These are phyloP conservation scores for Sternarchorhynchus goeldii DNA, from an alignment of 2,797 vertebrate genomes.

Conservation along the genomic window DNA sequence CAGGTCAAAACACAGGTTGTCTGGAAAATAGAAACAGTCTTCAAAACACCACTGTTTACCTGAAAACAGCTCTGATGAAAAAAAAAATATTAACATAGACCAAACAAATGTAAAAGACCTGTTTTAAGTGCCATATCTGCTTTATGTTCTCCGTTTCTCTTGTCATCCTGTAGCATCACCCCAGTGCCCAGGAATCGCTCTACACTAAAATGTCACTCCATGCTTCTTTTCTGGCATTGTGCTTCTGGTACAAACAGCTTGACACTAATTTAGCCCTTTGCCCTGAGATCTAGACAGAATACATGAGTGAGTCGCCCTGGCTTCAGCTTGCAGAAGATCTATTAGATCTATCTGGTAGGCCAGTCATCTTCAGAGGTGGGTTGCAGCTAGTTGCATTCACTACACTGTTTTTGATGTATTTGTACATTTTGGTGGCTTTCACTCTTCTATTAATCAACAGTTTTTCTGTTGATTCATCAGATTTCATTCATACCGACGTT, in stretches of 20 bases:
- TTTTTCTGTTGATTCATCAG: too few relatives aligned
- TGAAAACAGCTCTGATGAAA: neutral
- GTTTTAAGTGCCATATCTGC: neutral
- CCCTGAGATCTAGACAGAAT: slow-evolving; percentile 16
- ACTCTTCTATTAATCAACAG: too few relatives aligned
- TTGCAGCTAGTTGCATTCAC: too few relatives aligned
- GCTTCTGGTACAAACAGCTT: slow-evolving; percentile 17
- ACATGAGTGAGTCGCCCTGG: neutral
- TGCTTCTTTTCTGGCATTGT: neutral
- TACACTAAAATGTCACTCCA: too few relatives aligned
- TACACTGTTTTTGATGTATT: too few relatives aligned
- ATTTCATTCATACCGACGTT: too few relatives aligned
- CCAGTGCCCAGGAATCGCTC: neutral
- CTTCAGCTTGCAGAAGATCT: neutral
- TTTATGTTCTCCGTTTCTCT: too few relatives aligned
- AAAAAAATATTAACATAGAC: neutral
- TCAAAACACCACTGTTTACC: neutral
- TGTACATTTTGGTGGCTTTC: too few relatives aligned
- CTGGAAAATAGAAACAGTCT: neutral
- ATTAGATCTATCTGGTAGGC: too few relatives aligned
- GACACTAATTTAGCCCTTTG: neutral
- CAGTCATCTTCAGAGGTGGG: too few relatives aligned
- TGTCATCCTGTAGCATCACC: neutral
- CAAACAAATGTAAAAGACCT: neutral
- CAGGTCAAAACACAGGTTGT: neutral